phyloP scores from a whole-genome alignment of 2,888 invertebrate genomes.

The Phaedon cochleariae region DNA sequence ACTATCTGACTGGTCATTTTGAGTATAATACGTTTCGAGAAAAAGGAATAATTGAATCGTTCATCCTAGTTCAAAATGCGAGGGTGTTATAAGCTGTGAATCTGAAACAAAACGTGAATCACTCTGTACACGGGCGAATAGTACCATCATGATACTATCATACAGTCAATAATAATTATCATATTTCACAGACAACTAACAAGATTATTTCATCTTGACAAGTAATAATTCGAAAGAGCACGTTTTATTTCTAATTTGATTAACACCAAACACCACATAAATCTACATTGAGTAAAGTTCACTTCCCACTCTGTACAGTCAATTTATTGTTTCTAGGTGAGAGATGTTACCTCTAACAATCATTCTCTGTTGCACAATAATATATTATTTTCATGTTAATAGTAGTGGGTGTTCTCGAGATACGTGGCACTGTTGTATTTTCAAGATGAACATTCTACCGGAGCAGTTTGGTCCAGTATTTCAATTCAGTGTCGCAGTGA shows the following conservation, averaged over 20 bases:
- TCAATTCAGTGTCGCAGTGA: not conserved
- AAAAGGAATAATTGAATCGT: no score
- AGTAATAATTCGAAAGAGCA: not conserved
- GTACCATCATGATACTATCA: not conserved
- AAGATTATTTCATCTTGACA: not conserved
- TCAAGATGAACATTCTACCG: not conserved
- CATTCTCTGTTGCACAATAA: slow-evolving; percentile 2
- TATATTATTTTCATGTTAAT: not conserved
- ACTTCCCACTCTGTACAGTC: slow-evolving; percentile 1
- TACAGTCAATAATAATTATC: not conserved
- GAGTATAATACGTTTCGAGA: no score
- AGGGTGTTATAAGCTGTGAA: no score
- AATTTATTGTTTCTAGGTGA: slow-evolving; percentile 2
- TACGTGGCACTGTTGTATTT: not conserved
- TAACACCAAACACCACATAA: slow-evolving; percentile 2
- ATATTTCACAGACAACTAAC: not conserved
- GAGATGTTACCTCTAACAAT: slow-evolving; percentile 1
- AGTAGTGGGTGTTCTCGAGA: not conserved
- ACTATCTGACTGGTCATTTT: no score
- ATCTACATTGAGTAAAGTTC: slow-evolving; percentile 2
- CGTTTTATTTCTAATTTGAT: slow-evolving; percentile 2
- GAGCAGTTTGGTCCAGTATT: not conserved
- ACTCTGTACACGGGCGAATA: no score
- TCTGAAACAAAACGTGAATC: no score
- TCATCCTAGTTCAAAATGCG: no score